These are phyloP conservation scores for Ichneumoninae sp. DNA, from an alignment of 2,888 invertebrate species.

Conservation along the genomic window DNA sequence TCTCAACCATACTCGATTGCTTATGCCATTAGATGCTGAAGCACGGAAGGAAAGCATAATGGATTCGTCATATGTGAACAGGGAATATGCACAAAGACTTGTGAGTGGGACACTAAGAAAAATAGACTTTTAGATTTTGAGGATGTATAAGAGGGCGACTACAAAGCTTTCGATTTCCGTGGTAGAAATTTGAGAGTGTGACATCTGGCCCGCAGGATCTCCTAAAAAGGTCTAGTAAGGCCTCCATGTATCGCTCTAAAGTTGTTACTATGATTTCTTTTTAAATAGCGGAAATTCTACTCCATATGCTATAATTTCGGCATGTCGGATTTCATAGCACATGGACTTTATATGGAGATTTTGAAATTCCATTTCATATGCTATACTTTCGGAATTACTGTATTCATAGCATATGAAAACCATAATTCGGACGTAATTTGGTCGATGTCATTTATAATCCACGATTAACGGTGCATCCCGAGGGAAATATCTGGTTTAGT, in stretches of 20 bases:
- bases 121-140: neutral
- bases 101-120: neutral
- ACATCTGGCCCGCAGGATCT: no score
- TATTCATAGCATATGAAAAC: no score
- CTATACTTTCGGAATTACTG: no score
- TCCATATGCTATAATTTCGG: no score
- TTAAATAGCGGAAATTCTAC: neutral
- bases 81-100: neutral
- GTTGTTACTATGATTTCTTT: neutral
- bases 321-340: no score
- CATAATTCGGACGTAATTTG: no score
- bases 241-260: neutral
- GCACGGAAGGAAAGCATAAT: neutral
- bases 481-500: neutral
- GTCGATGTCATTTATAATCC: neutral
- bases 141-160: no score
- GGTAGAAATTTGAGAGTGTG: neutral
- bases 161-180: no score
- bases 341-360: no score
- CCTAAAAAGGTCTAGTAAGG: no score
- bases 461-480: neutral
- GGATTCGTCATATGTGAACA: neutral
- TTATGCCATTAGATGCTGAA: neutral
- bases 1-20: neutral
- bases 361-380: no score